These are phyloP conservation scores for Leuciscus idus DNA, from an alignment of 2,113 vertebrate genomes.

Conservation along the genomic window DNA sequence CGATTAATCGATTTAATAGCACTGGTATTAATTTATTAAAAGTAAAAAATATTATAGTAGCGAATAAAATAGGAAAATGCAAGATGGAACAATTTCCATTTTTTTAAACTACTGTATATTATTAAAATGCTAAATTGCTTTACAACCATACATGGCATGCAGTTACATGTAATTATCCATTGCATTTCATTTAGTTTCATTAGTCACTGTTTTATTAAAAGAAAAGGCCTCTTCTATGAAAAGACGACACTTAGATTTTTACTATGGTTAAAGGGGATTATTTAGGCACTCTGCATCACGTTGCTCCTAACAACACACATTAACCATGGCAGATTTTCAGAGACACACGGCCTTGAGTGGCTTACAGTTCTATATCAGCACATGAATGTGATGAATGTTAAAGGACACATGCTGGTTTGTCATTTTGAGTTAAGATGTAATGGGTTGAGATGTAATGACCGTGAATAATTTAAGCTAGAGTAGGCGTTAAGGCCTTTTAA, in stretches of 20 bases:
- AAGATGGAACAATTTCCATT: background rate
- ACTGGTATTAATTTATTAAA: background rate
- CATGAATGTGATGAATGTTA: background rate
- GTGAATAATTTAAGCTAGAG: background rate
- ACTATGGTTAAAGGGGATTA: background rate
- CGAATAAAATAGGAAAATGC: background rate
- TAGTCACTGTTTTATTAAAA: background rate
- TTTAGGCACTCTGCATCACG: background rate
- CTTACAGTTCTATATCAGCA: background rate
- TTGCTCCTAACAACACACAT: background rate
- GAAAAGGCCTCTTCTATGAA: background rate
- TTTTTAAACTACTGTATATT: background rate
- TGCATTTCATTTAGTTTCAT: background rate
- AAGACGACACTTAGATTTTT: background rate
- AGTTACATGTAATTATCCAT: background rate
- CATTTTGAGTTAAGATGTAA: constrained; percentile 9
- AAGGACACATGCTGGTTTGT: background rate
- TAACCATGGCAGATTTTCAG: background rate
- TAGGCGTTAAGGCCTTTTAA: background rate
- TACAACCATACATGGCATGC: background rate
- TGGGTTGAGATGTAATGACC: background rate
- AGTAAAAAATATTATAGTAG: background rate
- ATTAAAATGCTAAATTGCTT: background rate
- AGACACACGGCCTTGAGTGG: background rate
- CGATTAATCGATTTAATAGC: too few relatives aligned